phyloP scores from a whole-genome alignment of 2,888 invertebrate genomes.

The Nipponacmea schrenckii region DNA sequence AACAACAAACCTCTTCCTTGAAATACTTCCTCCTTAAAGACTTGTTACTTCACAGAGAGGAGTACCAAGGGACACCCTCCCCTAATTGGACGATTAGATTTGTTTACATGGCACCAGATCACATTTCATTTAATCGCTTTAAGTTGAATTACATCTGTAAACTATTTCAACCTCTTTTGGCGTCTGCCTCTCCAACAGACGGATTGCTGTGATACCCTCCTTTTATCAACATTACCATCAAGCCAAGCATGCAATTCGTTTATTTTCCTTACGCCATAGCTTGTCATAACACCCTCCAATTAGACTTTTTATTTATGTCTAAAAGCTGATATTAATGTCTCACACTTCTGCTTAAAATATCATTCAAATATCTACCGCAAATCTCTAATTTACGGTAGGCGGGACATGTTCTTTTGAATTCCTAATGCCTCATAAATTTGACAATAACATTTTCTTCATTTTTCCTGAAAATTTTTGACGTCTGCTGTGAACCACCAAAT shows the following conservation, averaged over 20 bases:
- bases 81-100: conserved; percentile 1
- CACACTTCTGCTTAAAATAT: too few species aligned
- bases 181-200: too few species aligned
- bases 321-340: too few species aligned
- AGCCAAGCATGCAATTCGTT: background rate
- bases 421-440: too few species aligned
- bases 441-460: too few species aligned
- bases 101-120: background rate
- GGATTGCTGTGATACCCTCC: too few species aligned
- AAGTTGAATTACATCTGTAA: conserved; percentile 7
- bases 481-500: too few species aligned
- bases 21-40: background rate
- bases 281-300: background rate
- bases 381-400: too few species aligned
- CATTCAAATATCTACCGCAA: too few species aligned
- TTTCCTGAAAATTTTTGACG: too few species aligned
- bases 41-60: background rate
- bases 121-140: background rate
- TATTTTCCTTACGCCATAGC: conserved; percentile 1
- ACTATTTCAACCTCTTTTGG: background rate
- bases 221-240: background rate
- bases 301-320: too few species aligned
- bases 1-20: background rate
- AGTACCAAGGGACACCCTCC: conserved; percentile 2
- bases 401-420: too few species aligned